Percentiles rank a stretch among this genome's conserved stretches.
Conservation (phyloP, 1,140 invertebrate genomes). For the Anastatus disparis region DNA sequence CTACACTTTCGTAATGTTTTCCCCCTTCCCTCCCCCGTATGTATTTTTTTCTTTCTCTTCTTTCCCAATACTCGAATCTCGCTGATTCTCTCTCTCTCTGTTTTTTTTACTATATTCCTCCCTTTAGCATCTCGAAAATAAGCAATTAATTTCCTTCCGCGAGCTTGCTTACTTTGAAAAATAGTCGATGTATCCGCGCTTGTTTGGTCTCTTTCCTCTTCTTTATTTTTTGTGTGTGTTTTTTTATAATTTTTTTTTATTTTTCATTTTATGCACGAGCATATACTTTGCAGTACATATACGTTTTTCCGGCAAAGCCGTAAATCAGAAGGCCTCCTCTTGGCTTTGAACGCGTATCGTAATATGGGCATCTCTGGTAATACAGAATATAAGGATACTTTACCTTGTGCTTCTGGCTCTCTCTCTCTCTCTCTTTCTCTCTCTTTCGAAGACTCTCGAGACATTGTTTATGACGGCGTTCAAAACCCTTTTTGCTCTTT, state of each 20-base stretch:
- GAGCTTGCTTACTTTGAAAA: conserved; percentile 10
- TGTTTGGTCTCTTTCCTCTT: not conserved
- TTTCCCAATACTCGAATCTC: not conserved
- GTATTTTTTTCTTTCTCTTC: not conserved
- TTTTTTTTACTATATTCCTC: not conserved
- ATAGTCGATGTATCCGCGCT: conserved; percentile 17
- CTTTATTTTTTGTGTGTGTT: no score
- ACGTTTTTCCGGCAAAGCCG: conserved; percentile 26
- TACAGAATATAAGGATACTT: no score
- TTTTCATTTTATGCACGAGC: not conserved
- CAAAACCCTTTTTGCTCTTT: no score
- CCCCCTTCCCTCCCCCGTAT: not conserved
- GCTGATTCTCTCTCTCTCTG: not conserved
- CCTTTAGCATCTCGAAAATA: not conserved
- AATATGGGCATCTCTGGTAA: conserved; percentile 29
- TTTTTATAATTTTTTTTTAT: not conserved
- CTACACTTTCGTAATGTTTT: conserved; percentile 18
- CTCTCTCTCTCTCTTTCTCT: no score
- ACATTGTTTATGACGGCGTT: conserved; percentile 39
- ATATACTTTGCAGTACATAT: not conserved
- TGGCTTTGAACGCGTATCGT: no score
- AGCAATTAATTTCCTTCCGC: conserved; percentile 29
- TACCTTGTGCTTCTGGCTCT: no score
- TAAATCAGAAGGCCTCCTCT: conserved; percentile 29
- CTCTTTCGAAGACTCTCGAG: no score